phyloP scores from a whole-genome alignment of 2,797 vertebrate species.

The Molossus molossus region DNA sequence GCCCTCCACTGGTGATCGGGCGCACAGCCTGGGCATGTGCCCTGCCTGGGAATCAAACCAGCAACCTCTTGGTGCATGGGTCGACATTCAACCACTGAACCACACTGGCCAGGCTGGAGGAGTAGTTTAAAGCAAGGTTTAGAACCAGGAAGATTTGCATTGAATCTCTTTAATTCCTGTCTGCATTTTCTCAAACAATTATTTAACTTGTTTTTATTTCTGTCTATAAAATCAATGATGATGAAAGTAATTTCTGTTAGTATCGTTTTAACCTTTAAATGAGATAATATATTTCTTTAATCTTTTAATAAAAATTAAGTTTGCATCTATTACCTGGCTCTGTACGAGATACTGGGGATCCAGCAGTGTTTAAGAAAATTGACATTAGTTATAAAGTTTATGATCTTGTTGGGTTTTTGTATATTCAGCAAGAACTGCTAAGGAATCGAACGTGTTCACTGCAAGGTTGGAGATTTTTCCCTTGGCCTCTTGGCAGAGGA shows the following conservation, averaged over 20 bases:
- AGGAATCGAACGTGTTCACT: background rate
- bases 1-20: no score
- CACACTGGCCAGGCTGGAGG: background rate
- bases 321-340: background rate
- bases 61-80: no score
- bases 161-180: background rate
- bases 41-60: no score
- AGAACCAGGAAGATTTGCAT: background rate
- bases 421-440: slow-evolving; percentile 4
- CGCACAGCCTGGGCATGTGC: no score
- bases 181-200: background rate
- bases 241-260: background rate
- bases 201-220: background rate
- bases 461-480: background rate
- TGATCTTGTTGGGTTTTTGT: background rate
- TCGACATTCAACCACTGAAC: no score
- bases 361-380: background rate
- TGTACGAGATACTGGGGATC: background rate
- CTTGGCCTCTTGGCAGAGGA: background rate
- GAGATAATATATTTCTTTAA: background rate
- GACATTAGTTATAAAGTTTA: background rate
- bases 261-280: slow-evolving; percentile 27
- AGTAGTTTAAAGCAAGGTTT: background rate
- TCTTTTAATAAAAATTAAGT: background rate
- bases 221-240: background rate